Evolutionary conservation across 2,113 vertebrate genomes (phyloP), one percentile per base, ranked within the genome.

Genomic region (Xiphorhynchus elegans): DNA sequence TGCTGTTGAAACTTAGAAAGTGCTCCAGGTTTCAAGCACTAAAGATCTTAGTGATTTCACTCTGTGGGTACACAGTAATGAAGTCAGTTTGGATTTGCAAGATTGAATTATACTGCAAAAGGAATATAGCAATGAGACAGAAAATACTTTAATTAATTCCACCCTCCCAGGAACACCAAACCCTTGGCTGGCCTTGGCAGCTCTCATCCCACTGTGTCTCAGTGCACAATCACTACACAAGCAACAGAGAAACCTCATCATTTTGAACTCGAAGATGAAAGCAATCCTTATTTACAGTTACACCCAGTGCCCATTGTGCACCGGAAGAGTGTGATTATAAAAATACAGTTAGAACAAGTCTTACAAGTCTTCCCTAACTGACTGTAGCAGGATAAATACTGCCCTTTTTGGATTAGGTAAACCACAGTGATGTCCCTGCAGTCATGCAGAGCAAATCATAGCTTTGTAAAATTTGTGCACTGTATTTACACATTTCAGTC

Each of bases 201-300:
- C 68, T 70, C 26, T 37, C 76, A 59, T 26, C 19, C 47, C 63
- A 18, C 55, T n/a, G 25, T 28, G 15, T 55, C 67, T 68, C 79
- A 17, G 42, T 19, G 64, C 28, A 31, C 2, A 5, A 23, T 35
- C 70, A 11, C 72, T 25, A 11, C 29, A 50, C 10, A 55, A 70
- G 73, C 60, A 68, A 25, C 7, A 17, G 52, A 89, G 89, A 82
- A 73, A 83, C 63, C 79, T 55, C 16, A 4, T 64, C 21, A 33
- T n/a, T 72, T 67, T 68, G 52, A 78, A 72, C 39, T 39, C 50
- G 17, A 60, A 40, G 82, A 76, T 73, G 40, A 92, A 91, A 93
- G 87, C 6, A 73, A 25, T 55, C 47, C 24, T 69, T 94, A 70
- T 90, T 95, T 94, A 90, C 85, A 77, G 90, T 87, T 80, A 90